Base-by-base conservation (phyloP, 2,113 vertebrate genomes). In the Bubo blakistoni region DNA sequence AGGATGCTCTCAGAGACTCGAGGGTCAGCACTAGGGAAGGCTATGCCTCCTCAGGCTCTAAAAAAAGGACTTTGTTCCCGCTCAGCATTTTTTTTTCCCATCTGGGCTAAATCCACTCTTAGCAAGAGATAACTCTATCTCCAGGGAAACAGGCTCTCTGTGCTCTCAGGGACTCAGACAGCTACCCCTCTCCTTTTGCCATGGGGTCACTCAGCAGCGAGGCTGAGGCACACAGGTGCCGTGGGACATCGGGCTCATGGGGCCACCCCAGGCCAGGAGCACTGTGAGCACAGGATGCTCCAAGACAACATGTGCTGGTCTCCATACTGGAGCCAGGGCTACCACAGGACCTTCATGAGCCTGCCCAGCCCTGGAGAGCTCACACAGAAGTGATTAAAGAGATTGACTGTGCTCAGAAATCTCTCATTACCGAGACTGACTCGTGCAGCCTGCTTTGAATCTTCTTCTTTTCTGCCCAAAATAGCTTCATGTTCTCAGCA, bases 101-200 rank as follows among this genome's bases (percentile, higher is more conserved):
- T 96, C 97, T 96, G 96, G 96, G 96, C 98, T 98, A 97, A 95
- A 97, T 97, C 85, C 95, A 95, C 96, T 97, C 97, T 98, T 98
- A 97, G 98, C 98, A 98, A 98, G 96, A 96, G 94, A 97, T 93
- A 96, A 95, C 88, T 94, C 96, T 96, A 97, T 98, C 98, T 98
- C 98, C 98, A 97, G 97, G 98, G 98, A 98, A 98, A 98, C 98
- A 88, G 87, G 82, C 95, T 95, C 88, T 94, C 96, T 97, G 92
- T 5, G 21, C 82, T 96, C 47, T 29, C 95, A 97, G 46, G 90
- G 97, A 96, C 87, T 95, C 95, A 95, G 94, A 77, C 91, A 97
- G 94, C 94, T 97, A 96, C 93, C 83, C 83, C 73, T 91, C 96
- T 96, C 86, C 92, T 85, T 95, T 96, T 91, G 83, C 94, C 61